Evolutionary conservation across 2,888 invertebrate species (phyloP).

Genomic region (Hirtodrosophila duncani): DNA sequence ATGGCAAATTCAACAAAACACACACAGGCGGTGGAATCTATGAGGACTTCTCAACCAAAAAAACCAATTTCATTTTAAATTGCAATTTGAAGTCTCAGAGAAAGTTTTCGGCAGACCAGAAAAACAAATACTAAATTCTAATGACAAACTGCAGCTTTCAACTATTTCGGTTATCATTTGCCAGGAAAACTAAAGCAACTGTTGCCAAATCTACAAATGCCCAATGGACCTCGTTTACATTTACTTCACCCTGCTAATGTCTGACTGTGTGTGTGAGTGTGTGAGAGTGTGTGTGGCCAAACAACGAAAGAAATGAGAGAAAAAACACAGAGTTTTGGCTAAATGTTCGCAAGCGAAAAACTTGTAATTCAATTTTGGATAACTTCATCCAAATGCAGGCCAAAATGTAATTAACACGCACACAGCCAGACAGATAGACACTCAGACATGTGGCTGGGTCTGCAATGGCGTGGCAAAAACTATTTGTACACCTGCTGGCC

Average conservation of each 20-base stretch:
- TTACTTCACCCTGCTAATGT: no score
- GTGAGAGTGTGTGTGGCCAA: constrained; percentile 59
- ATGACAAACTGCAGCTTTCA: constrained; percentile 22
- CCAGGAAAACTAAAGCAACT: constrained; percentile 42
- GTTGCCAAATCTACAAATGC: constrained; percentile 40
- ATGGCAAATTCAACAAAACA: no score
- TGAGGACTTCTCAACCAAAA: no score
- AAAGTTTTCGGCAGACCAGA: neutral
- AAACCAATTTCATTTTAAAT: no score
- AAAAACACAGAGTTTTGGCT: constrained; percentile 47
- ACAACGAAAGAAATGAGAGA: constrained; percentile 17
- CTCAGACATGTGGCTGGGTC: constrained; percentile 9
- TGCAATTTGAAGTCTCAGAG: neutral
- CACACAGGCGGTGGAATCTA: no score
- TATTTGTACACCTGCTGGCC: constrained; percentile 53
- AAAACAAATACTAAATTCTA: constrained; percentile 18
- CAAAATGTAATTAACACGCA: constrained; percentile 70
- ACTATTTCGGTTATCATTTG: constrained; percentile 30
- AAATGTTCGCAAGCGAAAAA: constrained; percentile 59
- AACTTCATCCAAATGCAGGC: constrained; percentile 62
- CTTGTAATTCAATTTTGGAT: constrained; percentile 63
- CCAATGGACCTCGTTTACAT: no score
- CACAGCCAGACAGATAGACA: constrained; percentile 15
- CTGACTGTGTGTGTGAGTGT: no score
- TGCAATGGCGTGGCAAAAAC: constrained; percentile 43